Base-by-base conservation (phyloP, 2,888 invertebrate genomes). In the Busseola fusca region DNA sequence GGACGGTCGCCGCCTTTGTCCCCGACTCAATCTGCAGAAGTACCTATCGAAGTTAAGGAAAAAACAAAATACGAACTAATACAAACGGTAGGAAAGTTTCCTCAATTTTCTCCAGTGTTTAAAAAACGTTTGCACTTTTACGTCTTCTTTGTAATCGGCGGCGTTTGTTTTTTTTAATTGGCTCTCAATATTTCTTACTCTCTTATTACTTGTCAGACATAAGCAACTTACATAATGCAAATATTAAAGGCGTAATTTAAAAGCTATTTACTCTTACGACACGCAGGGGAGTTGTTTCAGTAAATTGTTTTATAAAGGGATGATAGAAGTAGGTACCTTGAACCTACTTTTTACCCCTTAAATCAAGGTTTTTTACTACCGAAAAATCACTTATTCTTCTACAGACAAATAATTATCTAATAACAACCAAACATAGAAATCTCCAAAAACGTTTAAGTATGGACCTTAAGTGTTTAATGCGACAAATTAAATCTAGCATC, bases 1-100 rank as follows among this genome's bases (percentile, higher is more conserved):
- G 21, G 71, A 68, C 30, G 54, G 27, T 56, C 34, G 21, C 48
- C 42, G 63, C 56, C 57, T 80, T 77, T 70, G 72, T 77, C 52
- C 52, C n/a, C 58, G 40, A 67, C 42, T 74, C 81, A 70, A 79
- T 84, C 68, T 72, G 21, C 34, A 34, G 62, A 71, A 73, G 66
- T 78, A 83, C 67, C 74, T 56, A 78, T 59, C 54, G 52, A 68
- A 67, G 48, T 58, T 27, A 52, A 72, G 67, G 52, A 59, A 72
- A 72, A 74, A 54, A 57, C 7, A 76, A 50, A 74, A 66, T 40
- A 72, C 30, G 18, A n/a, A 58, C 18, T 59, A 37, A 66, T 64
- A 69, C 37, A 69, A 73, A 79, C 65, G 30, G 14, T 52, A 59
- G 54, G 54, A 63, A 78, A 74, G 16, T 74, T 74, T 70, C 16